Evolutionary conservation across 1,140 invertebrate genomes (phyloP).

Genomic region (Penaeus vannamei): DNA sequence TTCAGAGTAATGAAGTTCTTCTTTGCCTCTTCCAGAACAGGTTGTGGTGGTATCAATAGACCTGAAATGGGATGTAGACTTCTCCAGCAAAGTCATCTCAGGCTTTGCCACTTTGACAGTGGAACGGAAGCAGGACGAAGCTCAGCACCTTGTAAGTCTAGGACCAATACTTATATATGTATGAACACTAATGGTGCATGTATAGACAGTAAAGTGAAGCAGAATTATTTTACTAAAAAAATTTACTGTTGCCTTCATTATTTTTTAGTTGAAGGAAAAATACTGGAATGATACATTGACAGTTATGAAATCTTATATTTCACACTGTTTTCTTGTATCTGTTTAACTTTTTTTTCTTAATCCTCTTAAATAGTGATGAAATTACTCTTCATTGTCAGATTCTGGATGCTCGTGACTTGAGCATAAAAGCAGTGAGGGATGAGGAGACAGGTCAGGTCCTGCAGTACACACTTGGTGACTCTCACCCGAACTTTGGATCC

Average conservation of each 20-base stretch:
- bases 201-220: too few species aligned
- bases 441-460: constrained; percentile 76
- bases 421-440: constrained; percentile 75
- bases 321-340: too few species aligned
- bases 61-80: constrained; percentile 79
- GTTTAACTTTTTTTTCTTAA: too few species aligned
- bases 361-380: too few species aligned
- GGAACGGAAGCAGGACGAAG: constrained; percentile 67
- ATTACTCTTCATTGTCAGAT: constrained; percentile 72
- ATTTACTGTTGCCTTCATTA: too few species aligned
- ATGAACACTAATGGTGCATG: too few species aligned
- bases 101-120: constrained; percentile 72
- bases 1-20: too few species aligned
- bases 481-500: constrained; percentile 81
- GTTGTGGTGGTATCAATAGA: constrained; percentile 77
- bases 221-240: too few species aligned
- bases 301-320: too few species aligned
- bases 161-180: too few species aligned
- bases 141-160: constrained; percentile 75
- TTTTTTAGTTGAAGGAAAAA: too few species aligned
- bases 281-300: too few species aligned
- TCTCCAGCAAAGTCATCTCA: constrained; percentile 72
- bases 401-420: constrained; percentile 83
- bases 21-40: constrained; percentile 74
- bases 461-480: constrained; percentile 78